Conservation (phyloP, 1,140 invertebrate genomes). For the Drosophila pseudoobscura region DNA sequence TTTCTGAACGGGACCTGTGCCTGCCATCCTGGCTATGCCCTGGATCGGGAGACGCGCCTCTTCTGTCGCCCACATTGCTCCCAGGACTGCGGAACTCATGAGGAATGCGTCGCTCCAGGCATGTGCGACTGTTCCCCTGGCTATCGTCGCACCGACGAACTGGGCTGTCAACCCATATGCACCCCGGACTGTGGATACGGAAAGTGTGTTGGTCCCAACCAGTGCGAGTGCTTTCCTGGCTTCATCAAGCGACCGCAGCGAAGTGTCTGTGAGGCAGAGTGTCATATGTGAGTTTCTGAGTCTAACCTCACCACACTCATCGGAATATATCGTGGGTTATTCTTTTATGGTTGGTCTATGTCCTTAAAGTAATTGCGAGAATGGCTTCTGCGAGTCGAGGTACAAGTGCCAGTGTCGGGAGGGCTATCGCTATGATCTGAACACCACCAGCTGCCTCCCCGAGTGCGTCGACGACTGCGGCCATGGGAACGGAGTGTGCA, state of each 20-base stretch:
- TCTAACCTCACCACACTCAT: too few species aligned
- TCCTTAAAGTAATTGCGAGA: constrained; percentile 83
- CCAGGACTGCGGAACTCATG: constrained; percentile 61
- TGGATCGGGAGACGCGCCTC: constrained; percentile 84
- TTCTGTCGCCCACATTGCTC: constrained; percentile 84
- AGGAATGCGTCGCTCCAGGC: constrained; percentile 85
- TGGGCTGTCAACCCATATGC: constrained; percentile 79
- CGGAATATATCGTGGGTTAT: not conserved
- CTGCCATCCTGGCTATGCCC: constrained; percentile 86
- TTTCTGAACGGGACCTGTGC: constrained; percentile 84
- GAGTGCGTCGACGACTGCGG: constrained; percentile 74
- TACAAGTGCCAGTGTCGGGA: constrained; percentile 86
- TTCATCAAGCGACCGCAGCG: constrained; percentile 66
- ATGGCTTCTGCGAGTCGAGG: constrained; percentile 85
- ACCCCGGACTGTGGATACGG: constrained; percentile 85
- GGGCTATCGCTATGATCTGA: constrained; percentile 84
- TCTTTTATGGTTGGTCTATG: not conserved
- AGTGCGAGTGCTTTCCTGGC: constrained; percentile 85
- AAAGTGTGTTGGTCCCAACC: constrained; percentile 85
- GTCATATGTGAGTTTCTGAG: constrained; percentile 61
- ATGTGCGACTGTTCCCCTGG: constrained; percentile 86
- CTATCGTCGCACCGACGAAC: constrained; percentile 81
- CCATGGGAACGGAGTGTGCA: constrained; percentile 84
- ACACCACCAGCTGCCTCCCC: constrained; percentile 75
- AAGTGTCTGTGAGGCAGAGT: constrained; percentile 78